These are phyloP conservation scores for Ara ararauna DNA, from an alignment of 2,797 vertebrate genomes.

Conservation along the genomic window DNA sequence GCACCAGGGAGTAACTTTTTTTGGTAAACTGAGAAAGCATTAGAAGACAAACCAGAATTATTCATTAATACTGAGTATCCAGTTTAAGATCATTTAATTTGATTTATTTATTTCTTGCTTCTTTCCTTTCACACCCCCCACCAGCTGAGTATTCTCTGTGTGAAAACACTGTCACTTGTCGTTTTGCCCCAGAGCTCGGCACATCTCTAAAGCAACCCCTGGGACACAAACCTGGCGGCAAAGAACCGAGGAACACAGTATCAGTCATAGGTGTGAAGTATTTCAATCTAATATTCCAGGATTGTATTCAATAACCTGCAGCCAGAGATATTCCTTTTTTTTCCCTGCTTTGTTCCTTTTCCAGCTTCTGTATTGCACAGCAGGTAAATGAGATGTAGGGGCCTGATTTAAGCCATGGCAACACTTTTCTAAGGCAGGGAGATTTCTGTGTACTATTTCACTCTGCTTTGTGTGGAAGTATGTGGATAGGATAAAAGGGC, in stretches of 20 bases:
- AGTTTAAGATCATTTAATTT: background rate
- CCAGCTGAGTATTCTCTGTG: background rate
- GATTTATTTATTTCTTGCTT: background rate
- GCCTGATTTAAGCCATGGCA: background rate
- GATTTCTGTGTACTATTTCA: background rate
- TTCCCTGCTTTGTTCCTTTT: background rate
- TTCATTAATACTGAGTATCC: background rate
- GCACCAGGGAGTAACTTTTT: background rate
- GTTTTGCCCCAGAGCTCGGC: background rate
- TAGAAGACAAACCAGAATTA: background rate
- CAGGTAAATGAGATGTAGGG: background rate
- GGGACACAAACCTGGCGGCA: background rate
- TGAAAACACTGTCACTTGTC: background rate
- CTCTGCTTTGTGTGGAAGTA: background rate
- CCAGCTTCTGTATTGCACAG: background rate
- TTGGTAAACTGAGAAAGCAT: background rate
- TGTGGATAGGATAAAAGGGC: background rate
- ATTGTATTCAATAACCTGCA: background rate
- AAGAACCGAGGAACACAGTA: accelerated
- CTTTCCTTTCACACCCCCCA: background rate
- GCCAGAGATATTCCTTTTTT: background rate
- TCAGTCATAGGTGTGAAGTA: background rate
- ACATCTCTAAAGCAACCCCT: background rate
- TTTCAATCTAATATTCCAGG: background rate
- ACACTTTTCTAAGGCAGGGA: background rate